Conservation (phyloP, 2,797 vertebrate species). For the Parauchenoglanis punctatus region DNA sequence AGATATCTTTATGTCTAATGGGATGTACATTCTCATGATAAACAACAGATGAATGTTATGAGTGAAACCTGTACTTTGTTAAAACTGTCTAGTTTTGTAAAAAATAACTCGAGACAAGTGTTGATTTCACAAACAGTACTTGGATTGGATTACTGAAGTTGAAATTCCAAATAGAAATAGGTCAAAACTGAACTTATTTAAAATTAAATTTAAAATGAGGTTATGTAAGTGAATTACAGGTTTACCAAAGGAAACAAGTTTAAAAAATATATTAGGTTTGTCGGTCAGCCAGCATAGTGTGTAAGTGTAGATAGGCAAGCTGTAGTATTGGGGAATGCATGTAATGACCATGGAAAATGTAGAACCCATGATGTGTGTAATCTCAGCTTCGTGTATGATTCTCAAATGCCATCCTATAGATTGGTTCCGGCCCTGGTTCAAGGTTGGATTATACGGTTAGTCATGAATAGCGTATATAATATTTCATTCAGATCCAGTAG, state of each 20-base stretch:
- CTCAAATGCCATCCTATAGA: constrained; percentile 30
- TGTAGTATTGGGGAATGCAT: constrained; percentile 18
- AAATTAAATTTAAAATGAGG: not conserved
- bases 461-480: constrained; percentile 51
- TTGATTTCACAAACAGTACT: not conserved
- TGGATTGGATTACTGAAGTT: not conserved
- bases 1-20: not conserved
- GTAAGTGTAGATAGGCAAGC: constrained; percentile 14
- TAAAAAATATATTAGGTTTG: not conserved
- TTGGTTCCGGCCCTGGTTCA: constrained; percentile 21
- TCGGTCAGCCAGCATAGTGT: not conserved
- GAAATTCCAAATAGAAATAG: not conserved
- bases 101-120: not conserved
- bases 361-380: constrained; percentile 19
- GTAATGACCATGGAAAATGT: constrained; percentile 36
- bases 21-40: not conserved
- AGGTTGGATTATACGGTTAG: constrained; percentile 46
- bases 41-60: not conserved
- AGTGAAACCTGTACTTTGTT: not conserved
- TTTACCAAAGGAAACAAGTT: not conserved
- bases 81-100: not conserved
- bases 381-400: constrained; percentile 21
- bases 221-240: not conserved
- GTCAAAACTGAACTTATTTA: not conserved
- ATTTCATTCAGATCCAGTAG: constrained; percentile 46